Base-by-base conservation (phyloP, 2,113 vertebrate species). In the Maccullochella peelii region DNA sequence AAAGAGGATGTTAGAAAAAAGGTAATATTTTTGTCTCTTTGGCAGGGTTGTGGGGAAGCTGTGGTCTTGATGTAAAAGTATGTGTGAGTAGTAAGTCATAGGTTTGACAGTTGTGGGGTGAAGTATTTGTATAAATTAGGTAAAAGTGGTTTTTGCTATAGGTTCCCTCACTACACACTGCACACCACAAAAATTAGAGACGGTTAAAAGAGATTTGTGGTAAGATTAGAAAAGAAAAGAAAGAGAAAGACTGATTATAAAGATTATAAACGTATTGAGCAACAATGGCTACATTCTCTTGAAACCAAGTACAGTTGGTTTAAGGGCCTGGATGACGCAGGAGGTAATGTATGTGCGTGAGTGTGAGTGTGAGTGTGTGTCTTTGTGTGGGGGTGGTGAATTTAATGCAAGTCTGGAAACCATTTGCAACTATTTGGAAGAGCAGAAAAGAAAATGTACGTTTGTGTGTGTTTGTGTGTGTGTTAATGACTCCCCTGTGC, bases 391-490 rank as follows among this genome's bases (percentile, higher is more conserved):
- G 70, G 59, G 44, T 76, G 89, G 87, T 77, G 79, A 12, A 84
- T 70, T 33, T 75, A 86, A 44, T 68, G 8, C 8, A 82, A 74
- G 82, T 91, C 87, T 93, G 87, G 85, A 91, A 88, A 85, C 79
- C 76, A 93, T 92, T 91, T 86, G 38, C 80, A 88, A 67, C 49
- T 23, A 76, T 77, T 66, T 91, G 62, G 90, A 90, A 85, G 59
- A 86, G 86, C 83, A 92, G 76, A 89, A 90, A 83, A 83, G 69
- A 82, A 79, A 81, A 78, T 82, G 55, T 36, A 1, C 38, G 86
- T 75, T 27, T 49, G 61, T 47, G 63, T 73, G 67, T 38, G 74
- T 30, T 50, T 58, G 55, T 59, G 49, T 73, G 61, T 77, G 67
- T 58, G 62, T 72, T 70, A 75, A 84, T 75, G 82, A 77, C 73